phyloP scores from a whole-genome alignment of 2,888 invertebrate species.

The Ecliptopera silaceata region DNA sequence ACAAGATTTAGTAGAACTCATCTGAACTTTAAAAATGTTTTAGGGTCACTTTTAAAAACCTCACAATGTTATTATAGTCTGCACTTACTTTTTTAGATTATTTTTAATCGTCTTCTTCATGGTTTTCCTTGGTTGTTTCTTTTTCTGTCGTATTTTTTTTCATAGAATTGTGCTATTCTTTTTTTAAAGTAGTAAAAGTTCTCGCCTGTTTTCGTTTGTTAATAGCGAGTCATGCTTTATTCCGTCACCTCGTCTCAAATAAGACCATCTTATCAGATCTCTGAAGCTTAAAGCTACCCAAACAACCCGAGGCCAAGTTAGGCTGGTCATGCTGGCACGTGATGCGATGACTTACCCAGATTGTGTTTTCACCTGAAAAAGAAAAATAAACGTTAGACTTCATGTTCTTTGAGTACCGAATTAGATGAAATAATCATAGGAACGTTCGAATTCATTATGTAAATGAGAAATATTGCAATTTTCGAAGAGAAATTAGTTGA shows the following conservation, averaged over 20 bases:
- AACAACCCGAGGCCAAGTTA: constrained; percentile 27
- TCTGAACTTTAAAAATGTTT: no score
- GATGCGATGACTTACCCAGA: constrained; percentile 40
- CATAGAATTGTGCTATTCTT: constrained; percentile 5
- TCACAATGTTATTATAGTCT: background rate
- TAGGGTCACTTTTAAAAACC: no score
- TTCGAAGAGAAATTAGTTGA: constrained; percentile 14
- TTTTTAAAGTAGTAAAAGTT: constrained; percentile 19
- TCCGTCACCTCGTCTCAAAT: constrained; percentile 30
- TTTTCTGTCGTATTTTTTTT: background rate
- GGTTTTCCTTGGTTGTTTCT: background rate
- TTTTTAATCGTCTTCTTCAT: background rate
- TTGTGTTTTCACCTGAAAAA: constrained; percentile 46
- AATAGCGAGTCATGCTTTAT: constrained; percentile 26
- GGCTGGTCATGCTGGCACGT: constrained; percentile 27
- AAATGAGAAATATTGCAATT: constrained; percentile 15
- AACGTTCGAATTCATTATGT: background rate
- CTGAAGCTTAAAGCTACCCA: constrained; percentile 26
- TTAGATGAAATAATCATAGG: constrained; percentile 9
- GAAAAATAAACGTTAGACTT: constrained; percentile 24
- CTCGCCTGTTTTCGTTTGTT: constrained; percentile 19
- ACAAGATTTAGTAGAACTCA: no score
- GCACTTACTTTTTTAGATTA: background rate
- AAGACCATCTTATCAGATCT: constrained; percentile 23
- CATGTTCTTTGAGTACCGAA: constrained; percentile 8